These are phyloP conservation scores for Caenorhabditis briggsae DNA, from an alignment of 1,140 invertebrate genomes.

Conservation along the genomic window DNA sequence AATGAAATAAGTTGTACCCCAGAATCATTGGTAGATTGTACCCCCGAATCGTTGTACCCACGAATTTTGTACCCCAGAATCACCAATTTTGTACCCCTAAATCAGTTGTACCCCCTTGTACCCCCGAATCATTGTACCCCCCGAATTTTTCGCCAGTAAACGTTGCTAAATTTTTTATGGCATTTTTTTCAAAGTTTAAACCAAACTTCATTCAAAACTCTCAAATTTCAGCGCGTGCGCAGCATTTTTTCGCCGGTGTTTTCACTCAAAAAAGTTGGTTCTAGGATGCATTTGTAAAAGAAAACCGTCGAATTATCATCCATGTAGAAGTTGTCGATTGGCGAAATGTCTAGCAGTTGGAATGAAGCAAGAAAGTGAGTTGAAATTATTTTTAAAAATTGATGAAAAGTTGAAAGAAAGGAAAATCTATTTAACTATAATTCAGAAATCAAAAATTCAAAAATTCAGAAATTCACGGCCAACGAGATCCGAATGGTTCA, in stretches of 20 bases:
- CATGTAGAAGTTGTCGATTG: constrained; percentile 10
- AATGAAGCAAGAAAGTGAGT: neutral
- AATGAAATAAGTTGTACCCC: too few species aligned
- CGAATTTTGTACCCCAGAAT: too few species aligned
- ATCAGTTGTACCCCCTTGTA: too few species aligned
- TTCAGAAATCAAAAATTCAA: neutral
- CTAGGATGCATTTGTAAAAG: neutral
- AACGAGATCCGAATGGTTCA: too few species aligned
- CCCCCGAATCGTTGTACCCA: too few species aligned
- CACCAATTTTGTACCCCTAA: too few species aligned
- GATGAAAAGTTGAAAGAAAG: neutral
- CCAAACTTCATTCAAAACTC: neutral
- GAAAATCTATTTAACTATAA: neutral
- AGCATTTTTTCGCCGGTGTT: constrained; percentile 7
- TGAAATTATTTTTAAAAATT: neutral
- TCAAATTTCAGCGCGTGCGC: constrained; percentile 26
- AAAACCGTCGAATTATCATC: neutral
- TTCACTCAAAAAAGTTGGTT: neutral
- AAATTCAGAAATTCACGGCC: too few species aligned
- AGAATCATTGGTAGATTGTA: too few species aligned
- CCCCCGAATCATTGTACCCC: too few species aligned
- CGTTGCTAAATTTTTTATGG: too few species aligned
- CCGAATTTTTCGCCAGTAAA: too few species aligned
- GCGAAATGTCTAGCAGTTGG: neutral
- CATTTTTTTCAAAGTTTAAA: too few species aligned